Evolutionary conservation across 2,113 vertebrate genomes (phyloP), one percentile per base, ranked within the genome.

Genomic region (Syrmaticus mikado): DNA sequence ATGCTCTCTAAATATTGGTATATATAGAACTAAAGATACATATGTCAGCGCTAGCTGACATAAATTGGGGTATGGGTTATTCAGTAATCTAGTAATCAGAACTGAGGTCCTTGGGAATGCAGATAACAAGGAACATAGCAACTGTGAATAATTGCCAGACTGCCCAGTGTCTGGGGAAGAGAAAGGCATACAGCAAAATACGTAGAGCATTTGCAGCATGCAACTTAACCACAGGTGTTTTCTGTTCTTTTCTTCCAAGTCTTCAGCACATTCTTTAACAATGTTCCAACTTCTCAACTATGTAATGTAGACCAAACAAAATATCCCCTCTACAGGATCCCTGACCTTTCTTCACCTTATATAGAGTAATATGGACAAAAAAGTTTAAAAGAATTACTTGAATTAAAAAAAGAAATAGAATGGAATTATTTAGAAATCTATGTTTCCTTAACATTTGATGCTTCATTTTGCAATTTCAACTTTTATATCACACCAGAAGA

Each of bases 81-180:
- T 91, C 45, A n/a, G 32, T 71, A 73, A 89, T 50, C 62, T 76
- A 62, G 50, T 36, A 80, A 90, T 58, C 72, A 15, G 16, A 85
- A 15, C 64, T 40, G 58, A 87, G 38, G 38, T 60, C 46, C 15
- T 52, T 64, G 46, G 57, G 72, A 94, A 93, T 74, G 79, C 68
- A 93, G 82, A 85, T 77, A 94, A 94, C 62, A 73, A 92, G 68
- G 52, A 95, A 89, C 88, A 91, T 38, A 85, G 43, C 66, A 87
- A 83, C 55, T 3, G 3, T 30, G 60, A 85, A 58, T 45, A 66
- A 50, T 17, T 77, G n/a, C 82, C 92, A 92, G 81, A 50, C 30
- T 80, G 45, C 34, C 41, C 79, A 64, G 7, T 11, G 15, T 66
- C 58, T 82, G 79, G 67, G 87, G 43, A 72, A 72, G n/a, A 95